A percentile compares a stretch with the other conserved stretches of the same genome.
These are phyloP conservation scores for Prochilodus magdalenae DNA, from an alignment of 2,113 vertebrate genomes.

Conservation along the genomic window DNA sequence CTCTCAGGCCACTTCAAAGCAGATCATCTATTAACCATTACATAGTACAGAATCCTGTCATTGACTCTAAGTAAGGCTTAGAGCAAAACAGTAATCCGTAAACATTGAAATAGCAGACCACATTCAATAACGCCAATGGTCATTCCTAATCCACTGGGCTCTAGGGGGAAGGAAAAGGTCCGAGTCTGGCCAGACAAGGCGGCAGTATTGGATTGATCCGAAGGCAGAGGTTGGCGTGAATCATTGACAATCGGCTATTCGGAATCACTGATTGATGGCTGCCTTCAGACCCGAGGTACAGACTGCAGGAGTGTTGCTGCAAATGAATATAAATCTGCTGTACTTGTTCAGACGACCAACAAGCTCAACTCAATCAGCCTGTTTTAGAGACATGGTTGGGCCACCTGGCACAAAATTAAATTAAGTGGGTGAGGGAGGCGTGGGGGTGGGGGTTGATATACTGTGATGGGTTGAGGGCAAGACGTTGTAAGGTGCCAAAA, in stretches of 20 bases:
- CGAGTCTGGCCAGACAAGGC: neutral
- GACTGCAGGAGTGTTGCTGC: neutral
- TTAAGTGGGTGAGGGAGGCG: neutral
- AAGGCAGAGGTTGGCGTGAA: neutral
- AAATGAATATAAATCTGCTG: slow-evolving; percentile 10
- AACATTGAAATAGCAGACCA: neutral
- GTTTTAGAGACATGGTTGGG: neutral
- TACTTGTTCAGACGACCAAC: neutral
- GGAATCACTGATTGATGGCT: slow-evolving; percentile 9
- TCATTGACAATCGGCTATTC: neutral
- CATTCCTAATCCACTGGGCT: neutral
- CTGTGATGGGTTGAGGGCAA: neutral
- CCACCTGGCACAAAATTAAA: slow-evolving; percentile 13
- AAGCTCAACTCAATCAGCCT: slow-evolving; percentile 14
- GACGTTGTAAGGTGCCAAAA: neutral
- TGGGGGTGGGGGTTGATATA: neutral
- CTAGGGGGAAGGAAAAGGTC: neutral
- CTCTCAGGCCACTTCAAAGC: neutral
- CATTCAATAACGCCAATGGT: slow-evolving; percentile 2
- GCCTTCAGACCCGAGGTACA: neutral
- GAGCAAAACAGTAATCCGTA: neutral
- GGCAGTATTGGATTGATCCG: slow-evolving; percentile 3
- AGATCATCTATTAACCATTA: neutral
- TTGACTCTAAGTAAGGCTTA: neutral
- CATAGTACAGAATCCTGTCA: neutral